Evolutionary conservation across 2,113 vertebrate species (phyloP), one percentile per base, ranked within the genome.

Genomic region (Etheostoma spectabile): DNA sequence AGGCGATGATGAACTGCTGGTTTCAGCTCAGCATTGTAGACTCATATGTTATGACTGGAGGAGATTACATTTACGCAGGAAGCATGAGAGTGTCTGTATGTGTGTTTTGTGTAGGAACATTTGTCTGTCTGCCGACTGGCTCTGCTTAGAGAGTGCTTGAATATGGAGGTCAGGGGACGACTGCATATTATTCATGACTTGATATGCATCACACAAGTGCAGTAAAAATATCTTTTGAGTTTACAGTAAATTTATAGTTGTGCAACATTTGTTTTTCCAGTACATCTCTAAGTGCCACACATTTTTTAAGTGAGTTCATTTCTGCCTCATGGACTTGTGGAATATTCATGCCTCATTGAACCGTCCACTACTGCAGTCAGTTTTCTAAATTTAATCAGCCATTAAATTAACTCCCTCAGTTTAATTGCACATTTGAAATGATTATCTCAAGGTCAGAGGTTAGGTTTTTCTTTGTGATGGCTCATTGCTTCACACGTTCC

Each of bases 371-470:
- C 81, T 83, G 81, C 69, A 48, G 86, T 84, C 55, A 57, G 69
- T 87, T 88, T 88, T 74, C 78, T 74, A 21, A 71, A 86, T 88
- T 89, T 90, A 93, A 89, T 90, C 72, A 84, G 68, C 72, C 88
- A 84, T 90, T 91, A 89, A 88, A 92, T 88, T 6, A 92, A 90
- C 78, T 89, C 61, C n/a, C 59, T 51, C 57, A 61, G 80, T 89
- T 90, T 89, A 90, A 90, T 87, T 83, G 82, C 84, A 88, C 57
- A 70, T 86, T 82, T 91, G 21, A 62, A 81, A 78, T 85, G 63
- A 84, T 90, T 82, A 85, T 71, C 70, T 56, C 0, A 0, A 68
- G 80, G 83, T 87, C 72, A 75, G 62, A 78, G 86, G 85, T 86
- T 55, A 78, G 62, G 53, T 71, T 27, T 53, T 30, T 82, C 27